Conservation (phyloP, 92 coral and sea anemone genomes). For the Palythoa heliodiscus region DNA sequence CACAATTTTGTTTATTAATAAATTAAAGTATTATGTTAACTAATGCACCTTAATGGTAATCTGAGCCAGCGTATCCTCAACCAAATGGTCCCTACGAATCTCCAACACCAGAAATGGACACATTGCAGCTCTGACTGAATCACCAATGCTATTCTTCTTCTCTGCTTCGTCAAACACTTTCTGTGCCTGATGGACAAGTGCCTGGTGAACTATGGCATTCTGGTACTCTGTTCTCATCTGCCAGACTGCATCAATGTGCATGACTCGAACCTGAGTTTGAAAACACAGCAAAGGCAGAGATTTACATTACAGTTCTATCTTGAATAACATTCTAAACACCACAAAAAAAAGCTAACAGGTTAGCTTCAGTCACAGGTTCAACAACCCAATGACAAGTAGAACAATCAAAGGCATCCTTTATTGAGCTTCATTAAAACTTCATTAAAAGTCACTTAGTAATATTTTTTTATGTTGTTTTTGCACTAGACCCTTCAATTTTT, state of each 20-base stretch:
- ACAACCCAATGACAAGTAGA: no score
- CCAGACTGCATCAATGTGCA: constrained; percentile 96
- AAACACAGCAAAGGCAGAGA: background rate
- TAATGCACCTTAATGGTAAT: constrained; percentile 73
- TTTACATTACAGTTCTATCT: no score
- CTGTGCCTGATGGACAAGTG: constrained; percentile 94
- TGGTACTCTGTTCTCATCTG: constrained; percentile 98
- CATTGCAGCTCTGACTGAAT: constrained; percentile 92
- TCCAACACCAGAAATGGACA: constrained; percentile 93
- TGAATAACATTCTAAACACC: no score
- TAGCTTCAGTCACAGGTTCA: no score
- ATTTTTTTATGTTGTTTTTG: no score
- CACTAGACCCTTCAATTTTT: no score
- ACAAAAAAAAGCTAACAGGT: no score
- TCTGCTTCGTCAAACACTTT: constrained; percentile 80
- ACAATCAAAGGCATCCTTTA: no score
- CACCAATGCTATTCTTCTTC: constrained; percentile 65
- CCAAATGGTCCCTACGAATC: constrained; percentile 87
- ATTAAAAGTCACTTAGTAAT: no score
- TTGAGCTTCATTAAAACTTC: no score
- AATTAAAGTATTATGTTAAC: background rate
- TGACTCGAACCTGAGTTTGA: constrained; percentile 77
- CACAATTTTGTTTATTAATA: no score
- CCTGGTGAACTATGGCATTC: constrained; percentile 97
- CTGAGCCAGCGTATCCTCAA: constrained; percentile 87